Percentiles rank a stretch among this genome's conserved stretches.
phyloP scores from a whole-genome alignment of 2,113 vertebrate species.

The Etheostoma spectabile region DNA sequence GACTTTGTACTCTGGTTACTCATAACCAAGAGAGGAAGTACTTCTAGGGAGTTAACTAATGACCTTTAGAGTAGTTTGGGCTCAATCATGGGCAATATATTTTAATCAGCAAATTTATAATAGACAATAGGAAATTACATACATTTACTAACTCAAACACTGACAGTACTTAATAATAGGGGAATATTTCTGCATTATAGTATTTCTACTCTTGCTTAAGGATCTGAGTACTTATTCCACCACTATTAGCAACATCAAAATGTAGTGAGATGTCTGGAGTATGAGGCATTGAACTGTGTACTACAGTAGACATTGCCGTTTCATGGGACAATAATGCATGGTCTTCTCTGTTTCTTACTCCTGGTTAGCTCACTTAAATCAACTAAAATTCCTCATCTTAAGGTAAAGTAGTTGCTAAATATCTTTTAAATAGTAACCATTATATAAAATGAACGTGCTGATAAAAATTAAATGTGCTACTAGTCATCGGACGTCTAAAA shows the following conservation, averaged over 20 bases:
- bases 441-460: conserved; percentile 4
- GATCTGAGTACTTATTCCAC: neutral
- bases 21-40: too few species aligned
- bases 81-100: neutral
- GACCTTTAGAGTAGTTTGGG: conserved; percentile 19
- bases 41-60: conserved; percentile 17
- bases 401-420: neutral
- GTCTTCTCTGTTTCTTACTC: neutral
- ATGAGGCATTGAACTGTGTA: conserved; percentile 6
- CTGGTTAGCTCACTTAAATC: neutral
- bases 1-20: too few species aligned
- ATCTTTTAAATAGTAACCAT: neutral
- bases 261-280: neutral
- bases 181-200: neutral
- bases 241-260: neutral
- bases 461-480: conserved; percentile 9
- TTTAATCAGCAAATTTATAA: neutral
- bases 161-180: neutral
- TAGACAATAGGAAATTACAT: neutral
- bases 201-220: neutral
- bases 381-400: neutral
- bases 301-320: neutral
- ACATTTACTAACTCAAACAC: neutral
- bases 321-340: neutral
- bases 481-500: conserved; percentile 17